These are phyloP conservation scores for Caerostris darwini DNA, from an alignment of 1,140 invertebrate species.

Conservation along the genomic window DNA sequence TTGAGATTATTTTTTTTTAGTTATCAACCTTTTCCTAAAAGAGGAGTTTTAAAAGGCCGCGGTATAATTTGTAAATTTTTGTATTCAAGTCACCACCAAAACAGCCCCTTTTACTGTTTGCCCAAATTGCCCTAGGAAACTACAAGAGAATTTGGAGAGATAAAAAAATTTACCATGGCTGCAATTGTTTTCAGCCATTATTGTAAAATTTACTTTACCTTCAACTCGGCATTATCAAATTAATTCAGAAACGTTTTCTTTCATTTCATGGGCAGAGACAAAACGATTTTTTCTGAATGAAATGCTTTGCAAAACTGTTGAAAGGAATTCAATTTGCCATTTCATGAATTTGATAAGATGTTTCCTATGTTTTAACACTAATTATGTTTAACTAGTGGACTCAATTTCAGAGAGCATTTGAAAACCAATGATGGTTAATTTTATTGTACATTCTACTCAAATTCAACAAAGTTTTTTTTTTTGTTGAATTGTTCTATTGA, in stretches of 20 bases:
- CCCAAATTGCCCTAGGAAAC: background rate
- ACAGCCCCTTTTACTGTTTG: background rate
- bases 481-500: background rate
- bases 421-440: background rate
- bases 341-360: background rate
- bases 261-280: background rate
- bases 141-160: background rate
- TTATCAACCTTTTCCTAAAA: too few species aligned
- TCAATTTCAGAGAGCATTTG: background rate
- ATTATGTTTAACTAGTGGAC: background rate
- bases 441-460: background rate
- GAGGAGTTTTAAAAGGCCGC: background rate
- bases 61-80: conserved; percentile 4
- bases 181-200: background rate
- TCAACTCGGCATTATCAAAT: background rate
- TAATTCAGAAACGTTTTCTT: conserved; percentile 3
- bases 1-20: background rate
- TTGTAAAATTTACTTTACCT: conserved; percentile 14
- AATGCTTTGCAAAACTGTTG: background rate
- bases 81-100: background rate
- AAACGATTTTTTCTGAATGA: background rate
- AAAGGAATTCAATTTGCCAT: background rate
- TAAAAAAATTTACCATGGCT: background rate
- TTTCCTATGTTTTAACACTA: background rate
- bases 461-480: background rate